Evolutionary conservation across 2,113 vertebrate genomes (phyloP), one percentile per base, ranked within the genome.

Genomic region (Nyctibius bracteatus): DNA sequence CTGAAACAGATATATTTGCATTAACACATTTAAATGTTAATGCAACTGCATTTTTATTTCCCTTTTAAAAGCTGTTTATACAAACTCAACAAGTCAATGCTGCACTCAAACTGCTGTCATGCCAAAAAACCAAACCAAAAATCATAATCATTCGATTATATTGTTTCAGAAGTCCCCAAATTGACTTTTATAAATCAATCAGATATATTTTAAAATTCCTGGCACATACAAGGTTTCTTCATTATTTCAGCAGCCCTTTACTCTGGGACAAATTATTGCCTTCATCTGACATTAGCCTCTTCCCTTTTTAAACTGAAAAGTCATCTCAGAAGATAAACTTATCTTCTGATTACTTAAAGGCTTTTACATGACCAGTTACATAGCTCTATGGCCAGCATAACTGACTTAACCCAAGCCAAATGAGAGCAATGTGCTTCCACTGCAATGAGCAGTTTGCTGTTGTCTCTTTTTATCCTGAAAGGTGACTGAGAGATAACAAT

Each of bases 11-110:
- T 57, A 27, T 18, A 80, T 37, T 57, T 82, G 39, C 30, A 61
- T 28, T 46, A 93, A 46, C 21, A 30, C 9, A 49, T 31, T 46
- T 43, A 41, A 63, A 86, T 68, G 75, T 37, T 61, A 67, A 80
- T 46, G 80, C 28, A 85, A 81, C 2, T 66, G 41, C 41, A 58
- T 61, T 94, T 89, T 82, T 54, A 61, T 80, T 90, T 80, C 39
- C 63, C 6, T 81, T 81, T 81, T 39, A 80, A 93, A 88, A 88
- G 44, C 18, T 54, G 12, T 52, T 90, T 80, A 57, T 35, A 66
- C 71, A 81, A 80, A 80, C 12, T 41, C 44, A 72, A 46, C 15
- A 65, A 61, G 16, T 47, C 49, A 57, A n/a, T 28, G 39, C 39
- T 83, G 43, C 39, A 67, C 20, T 88, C 33, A 52, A 77, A 80